phyloP scores from a whole-genome alignment of 2,797 vertebrate species.

The Girardinus metallicus region DNA sequence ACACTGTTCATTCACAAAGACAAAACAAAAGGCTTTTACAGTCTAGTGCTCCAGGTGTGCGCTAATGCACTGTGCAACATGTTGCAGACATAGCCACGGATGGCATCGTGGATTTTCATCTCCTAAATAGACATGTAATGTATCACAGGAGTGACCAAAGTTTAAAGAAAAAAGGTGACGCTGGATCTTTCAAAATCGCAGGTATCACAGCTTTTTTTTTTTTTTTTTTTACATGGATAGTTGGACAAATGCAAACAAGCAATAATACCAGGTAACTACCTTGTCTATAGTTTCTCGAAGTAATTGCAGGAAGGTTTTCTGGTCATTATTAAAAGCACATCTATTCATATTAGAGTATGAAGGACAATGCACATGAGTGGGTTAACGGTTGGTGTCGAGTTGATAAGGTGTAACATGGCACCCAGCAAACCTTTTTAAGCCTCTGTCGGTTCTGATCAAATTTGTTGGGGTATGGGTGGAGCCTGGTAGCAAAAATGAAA shows the following conservation, averaged over 20 bases:
- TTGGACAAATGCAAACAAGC: not conserved
- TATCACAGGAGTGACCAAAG: not conserved
- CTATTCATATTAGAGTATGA: not conserved
- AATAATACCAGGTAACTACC: not conserved
- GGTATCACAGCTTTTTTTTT: not conserved
- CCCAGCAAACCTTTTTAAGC: not conserved
- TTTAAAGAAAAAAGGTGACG: too few species aligned
- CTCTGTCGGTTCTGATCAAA: not conserved
- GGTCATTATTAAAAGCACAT: not conserved
- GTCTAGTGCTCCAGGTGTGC: slow-evolving; percentile 80
- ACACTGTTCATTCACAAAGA: slow-evolving; percentile 46
- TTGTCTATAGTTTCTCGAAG: not conserved
- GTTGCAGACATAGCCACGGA: slow-evolving; percentile 46
- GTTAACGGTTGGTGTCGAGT: not conserved
- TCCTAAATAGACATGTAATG: not conserved
- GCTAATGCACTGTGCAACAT: slow-evolving; percentile 71
- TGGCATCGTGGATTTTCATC: not conserved
- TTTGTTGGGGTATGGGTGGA: not conserved
- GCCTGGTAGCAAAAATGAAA: not conserved
- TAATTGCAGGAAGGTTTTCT: not conserved
- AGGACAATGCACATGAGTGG: not conserved
- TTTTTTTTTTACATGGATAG: not conserved
- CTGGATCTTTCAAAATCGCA: not conserved
- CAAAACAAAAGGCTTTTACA: slow-evolving; percentile 70
- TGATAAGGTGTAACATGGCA: not conserved